Evolutionary conservation across 2,797 vertebrate species (phyloP), one percentile per base, ranked within the genome.

Genomic region (Pteronotus mesoamericanus): DNA sequence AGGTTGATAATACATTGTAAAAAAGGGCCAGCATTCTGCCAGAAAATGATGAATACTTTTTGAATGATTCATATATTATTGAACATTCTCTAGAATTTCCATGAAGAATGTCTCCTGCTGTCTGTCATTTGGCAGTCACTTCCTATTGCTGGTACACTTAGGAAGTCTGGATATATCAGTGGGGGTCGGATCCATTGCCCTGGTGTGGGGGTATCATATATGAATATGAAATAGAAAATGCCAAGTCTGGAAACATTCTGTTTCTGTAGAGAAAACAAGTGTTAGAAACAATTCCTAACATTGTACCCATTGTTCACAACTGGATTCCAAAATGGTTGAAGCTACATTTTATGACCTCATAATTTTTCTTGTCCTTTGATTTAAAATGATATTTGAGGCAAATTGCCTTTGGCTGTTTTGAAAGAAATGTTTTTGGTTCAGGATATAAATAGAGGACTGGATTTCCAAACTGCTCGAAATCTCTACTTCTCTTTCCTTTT

Each of bases 1-100:
- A 90, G 92, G 82, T 95, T 86, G 96, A 92, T 96, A 85, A 82
- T 69, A 90, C 15, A 6, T 68, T 92, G 0, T 71, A 71, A 86
- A 79, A 89, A 85, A 82, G 46, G 37, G 66, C 34, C 66, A 64
- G 21, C 18, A 53, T 93, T 96, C 94, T 77, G 39, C n/a, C 66
- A 83, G 55, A 95, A 91, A 82, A 71, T 77, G 18, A 46, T 42
- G 72, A 88, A 61, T 80, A 71, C 24, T 29, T 89, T 95, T 95
- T 48, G 59, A 46, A 16, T 89, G 89, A 61, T 64, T 94, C 37
- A 79, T 61, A 4, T 90, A 42, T 90, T 83, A 82, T 37, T 79
- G 34, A 85, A 66, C 88, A 57, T 74, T 84, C 34, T 53, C 24
- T 68, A 19, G 51, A 66, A 24, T 75, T 82, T 86, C 53, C 69